Conservation (phyloP, 2,888 invertebrate genomes). For the Hydrotaea cyrtoneurina region DNA sequence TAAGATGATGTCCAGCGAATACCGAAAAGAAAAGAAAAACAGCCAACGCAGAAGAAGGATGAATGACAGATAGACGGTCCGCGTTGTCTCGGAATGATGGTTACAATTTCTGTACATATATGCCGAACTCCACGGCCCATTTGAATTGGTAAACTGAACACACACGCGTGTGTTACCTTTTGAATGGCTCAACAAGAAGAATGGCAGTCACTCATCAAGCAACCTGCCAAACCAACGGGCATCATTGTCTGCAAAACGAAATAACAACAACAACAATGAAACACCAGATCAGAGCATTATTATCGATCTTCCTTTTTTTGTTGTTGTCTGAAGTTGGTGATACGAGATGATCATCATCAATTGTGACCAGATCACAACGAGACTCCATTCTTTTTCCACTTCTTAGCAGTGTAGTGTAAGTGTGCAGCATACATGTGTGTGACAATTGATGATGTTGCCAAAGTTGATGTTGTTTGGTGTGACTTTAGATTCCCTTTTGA, state of each 20-base stretch:
- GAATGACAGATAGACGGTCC: conserved; percentile 22
- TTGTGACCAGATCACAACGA: neutral
- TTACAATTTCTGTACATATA: neutral
- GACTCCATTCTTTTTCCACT: neutral
- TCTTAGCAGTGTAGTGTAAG: neutral
- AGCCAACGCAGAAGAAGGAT: conserved; percentile 10
- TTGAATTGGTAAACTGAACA: conserved; percentile 57
- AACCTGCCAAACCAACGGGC: conserved; percentile 34
- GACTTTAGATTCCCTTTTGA: conserved; percentile 37
- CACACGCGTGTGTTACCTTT: conserved; percentile 5
- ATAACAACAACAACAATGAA: neutral
- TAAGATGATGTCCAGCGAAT: conserved; percentile 6
- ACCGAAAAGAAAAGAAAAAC: neutral
- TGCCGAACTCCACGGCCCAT: conserved; percentile 20
- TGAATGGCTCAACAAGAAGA: neutral
- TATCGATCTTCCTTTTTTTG: conserved; percentile 58
- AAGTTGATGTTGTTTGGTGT: conserved; percentile 53
- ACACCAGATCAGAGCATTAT: conserved; percentile 44
- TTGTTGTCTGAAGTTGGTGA: neutral
- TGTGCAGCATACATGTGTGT: conserved; percentile 21
- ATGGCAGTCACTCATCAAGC: conserved; percentile 29
- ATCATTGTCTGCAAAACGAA: neutral
- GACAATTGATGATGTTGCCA: conserved; percentile 61
- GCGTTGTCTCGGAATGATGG: conserved; percentile 5
- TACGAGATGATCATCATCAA: conserved; percentile 33